Evolutionary conservation across 2,113 vertebrate genomes (phyloP).

Genomic region (Saccopteryx bilineata): DNA sequence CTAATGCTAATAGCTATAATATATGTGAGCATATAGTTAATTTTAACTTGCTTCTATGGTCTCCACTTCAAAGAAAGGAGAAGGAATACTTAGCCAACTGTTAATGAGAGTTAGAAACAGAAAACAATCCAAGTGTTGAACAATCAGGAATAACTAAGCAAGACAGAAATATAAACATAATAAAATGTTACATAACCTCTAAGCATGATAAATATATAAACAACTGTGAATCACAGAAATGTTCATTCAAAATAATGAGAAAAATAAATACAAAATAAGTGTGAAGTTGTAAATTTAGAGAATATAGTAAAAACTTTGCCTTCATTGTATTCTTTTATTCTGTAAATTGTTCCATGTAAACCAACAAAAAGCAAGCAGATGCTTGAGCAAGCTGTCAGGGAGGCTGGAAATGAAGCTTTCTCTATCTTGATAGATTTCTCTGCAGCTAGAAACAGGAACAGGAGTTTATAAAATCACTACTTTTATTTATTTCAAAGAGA

Average conservation of each 20-base stretch:
- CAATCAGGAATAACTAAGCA: slow-evolving; percentile 23
- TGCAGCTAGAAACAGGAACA: background rate
- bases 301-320: background rate
- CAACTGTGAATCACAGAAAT: background rate
- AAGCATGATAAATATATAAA: background rate
- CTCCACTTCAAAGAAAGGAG: background rate
- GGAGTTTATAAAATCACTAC: background rate
- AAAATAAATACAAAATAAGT: background rate
- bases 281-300: background rate
- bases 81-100: background rate
- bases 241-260: background rate
- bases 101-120: background rate
- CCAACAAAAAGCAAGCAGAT: background rate
- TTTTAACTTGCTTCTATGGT: background rate
- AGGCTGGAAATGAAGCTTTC: background rate
- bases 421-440: background rate
- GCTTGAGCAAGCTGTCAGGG: background rate
- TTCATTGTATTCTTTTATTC: background rate
- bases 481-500: slow-evolving; percentile 13
- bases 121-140: slow-evolving; percentile 43
- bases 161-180: background rate
- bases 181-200: background rate
- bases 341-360: background rate
- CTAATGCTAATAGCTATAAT: background rate
- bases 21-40: background rate